These are phyloP conservation scores for Himalopsyche kuldschensis DNA, from an alignment of 2,888 invertebrate species.

Conservation along the genomic window DNA sequence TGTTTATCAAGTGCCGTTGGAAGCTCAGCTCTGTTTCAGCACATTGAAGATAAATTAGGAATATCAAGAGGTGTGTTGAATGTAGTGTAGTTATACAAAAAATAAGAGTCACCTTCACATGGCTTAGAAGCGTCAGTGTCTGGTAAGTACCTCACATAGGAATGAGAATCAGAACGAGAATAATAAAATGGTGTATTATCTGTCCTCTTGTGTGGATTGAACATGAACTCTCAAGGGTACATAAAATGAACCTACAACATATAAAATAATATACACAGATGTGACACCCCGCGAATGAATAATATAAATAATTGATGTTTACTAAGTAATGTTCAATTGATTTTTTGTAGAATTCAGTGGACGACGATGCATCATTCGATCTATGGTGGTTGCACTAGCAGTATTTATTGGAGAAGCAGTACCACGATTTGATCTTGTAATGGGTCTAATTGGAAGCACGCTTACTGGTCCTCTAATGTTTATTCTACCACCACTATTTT, in stretches of 20 bases:
- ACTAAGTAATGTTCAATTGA: background rate
- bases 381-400: constrained; percentile 68
- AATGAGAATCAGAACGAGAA: no score
- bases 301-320: background rate
- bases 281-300: background rate
- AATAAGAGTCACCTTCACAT: background rate
- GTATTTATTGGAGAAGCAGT: constrained; percentile 80
- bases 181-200: no score
- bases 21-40: constrained; percentile 79
- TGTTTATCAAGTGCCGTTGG: constrained; percentile 77
- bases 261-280: no score
- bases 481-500: constrained; percentile 80
- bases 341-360: constrained; percentile 70
- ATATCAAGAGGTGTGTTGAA: constrained; percentile 67
- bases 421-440: constrained; percentile 82
- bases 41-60: constrained; percentile 75
- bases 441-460: constrained; percentile 84
- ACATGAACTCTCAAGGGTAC: no score
- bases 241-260: no score
- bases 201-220: no score
- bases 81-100: background rate
- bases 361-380: constrained; percentile 71
- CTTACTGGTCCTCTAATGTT: constrained; percentile 83
- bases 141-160: no score
- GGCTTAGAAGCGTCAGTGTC: no score